phyloP scores from a whole-genome alignment of 2,113 vertebrate species.

The Charina bottae region DNA sequence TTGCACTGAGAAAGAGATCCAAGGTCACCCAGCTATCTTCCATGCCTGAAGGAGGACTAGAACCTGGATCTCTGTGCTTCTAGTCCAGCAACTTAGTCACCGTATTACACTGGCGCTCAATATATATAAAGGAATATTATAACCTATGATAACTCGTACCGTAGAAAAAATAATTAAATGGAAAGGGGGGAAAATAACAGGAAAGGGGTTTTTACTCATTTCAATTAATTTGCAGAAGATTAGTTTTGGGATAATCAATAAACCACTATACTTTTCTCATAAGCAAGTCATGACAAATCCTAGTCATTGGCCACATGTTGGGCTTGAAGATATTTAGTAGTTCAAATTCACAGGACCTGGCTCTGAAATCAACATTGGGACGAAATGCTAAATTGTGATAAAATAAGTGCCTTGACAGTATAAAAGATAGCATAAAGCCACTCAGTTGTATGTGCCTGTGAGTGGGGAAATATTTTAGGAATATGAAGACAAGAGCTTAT shows the following conservation, averaged over 20 bases:
- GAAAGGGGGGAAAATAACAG: not conserved
- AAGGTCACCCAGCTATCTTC: not conserved
- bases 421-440: not conserved
- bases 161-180: constrained; percentile 8
- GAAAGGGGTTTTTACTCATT: constrained; percentile 33
- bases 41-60: not conserved
- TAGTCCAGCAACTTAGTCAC: not conserved
- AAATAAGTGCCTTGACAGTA: not conserved
- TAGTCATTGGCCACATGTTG: constrained; percentile 12
- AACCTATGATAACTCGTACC: constrained; percentile 1
- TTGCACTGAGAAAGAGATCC: not conserved
- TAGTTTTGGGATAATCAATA: not conserved
- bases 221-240: constrained; percentile 21
- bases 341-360: constrained; percentile 39
- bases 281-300: constrained; percentile 6
- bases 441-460: not conserved
- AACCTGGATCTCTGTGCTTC: not conserved
- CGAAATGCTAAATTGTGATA: constrained; percentile 50
- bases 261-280: constrained; percentile 17
- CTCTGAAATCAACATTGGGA: constrained; percentile 49
- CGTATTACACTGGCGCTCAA: not conserved
- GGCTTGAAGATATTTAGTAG: constrained; percentile 53
- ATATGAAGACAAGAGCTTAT: not conserved
- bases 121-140: not conserved
- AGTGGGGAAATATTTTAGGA: not conserved